Base-by-base conservation (phyloP, 1,140 invertebrate genomes). In the Scaptodrosophila lebanonensis region DNA sequence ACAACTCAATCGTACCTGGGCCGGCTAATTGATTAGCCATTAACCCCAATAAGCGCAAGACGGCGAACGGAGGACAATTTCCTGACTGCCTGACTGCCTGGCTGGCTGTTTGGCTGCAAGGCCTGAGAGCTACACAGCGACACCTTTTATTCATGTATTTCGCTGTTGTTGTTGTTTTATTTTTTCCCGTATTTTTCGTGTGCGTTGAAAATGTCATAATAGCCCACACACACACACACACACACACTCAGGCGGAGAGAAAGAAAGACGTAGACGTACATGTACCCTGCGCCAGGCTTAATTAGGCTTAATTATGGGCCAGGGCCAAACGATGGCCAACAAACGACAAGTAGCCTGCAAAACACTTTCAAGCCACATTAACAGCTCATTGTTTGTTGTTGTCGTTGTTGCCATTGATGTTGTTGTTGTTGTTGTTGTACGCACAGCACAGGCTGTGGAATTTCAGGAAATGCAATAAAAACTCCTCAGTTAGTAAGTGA, bases 291-390 rank as follows among this genome's bases (percentile, higher is more conserved):
- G 1, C 51, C 15, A 51, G 61, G 62, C 63, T 66, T 66, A 66
- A 66, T 66, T 66, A 82, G 75, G 73, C 73, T 79, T 79, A 79
- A 79, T 82, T 79, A 79, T 82, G 73, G 71, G 66, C 57, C 39
- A 48, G 49, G 49, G 61, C 60, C 47, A 40, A 42, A 17, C 27
- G 18, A 11, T 11, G 22, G 29, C 17, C 20, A n/a, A n/a, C n/a
- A 25, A 25, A 25, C 22, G 22, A 15, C 38, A 52, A 66, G 63
- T 66, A 66, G 64, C 47, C 64, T 59, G 53, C 39, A 43, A 59
- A 67, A 67, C 64, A 67, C 64, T 67, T 67, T 67, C 64, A 67
- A 64, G 64, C 60, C 64, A 67, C 64, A 67, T 67, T 67, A 67
- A 67, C 64, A 67, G 64, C 64, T 67, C 53, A 60, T 67, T 57